phyloP scores from a whole-genome alignment of 2,797 vertebrate species.

The Eulemur albifrons region DNA sequence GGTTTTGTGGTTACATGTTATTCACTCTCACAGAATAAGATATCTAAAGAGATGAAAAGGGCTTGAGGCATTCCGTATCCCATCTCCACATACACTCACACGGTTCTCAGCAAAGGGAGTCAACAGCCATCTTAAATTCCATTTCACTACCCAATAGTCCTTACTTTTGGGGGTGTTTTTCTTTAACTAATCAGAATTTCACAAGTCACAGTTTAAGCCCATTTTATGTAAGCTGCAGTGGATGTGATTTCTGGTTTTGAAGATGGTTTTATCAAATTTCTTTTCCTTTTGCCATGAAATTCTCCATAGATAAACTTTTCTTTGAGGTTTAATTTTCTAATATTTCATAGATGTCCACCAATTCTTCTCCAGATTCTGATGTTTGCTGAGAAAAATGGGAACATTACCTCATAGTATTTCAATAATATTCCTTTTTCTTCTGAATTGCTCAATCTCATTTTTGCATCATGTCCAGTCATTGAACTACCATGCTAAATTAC shows the following conservation, averaged over 20 bases:
- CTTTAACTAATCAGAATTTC: neutral
- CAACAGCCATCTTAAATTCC: neutral
- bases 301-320: neutral
- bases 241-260: neutral
- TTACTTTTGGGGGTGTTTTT: neutral
- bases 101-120: neutral
- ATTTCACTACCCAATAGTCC: neutral
- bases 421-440: neutral
- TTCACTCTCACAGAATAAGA: neutral
- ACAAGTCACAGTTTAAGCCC: neutral
- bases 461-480: neutral
- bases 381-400: neutral
- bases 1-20: neutral
- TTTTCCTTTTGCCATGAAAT: neutral
- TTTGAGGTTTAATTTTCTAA: neutral
- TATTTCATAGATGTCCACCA: neutral
- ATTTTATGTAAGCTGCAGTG: neutral
- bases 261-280: neutral
- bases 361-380: neutral
- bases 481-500: neutral
- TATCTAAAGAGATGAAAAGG: neutral
- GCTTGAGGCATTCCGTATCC: neutral
- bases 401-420: neutral
- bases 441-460: neutral
- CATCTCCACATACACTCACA: too few species aligned